Conservation (phyloP, 2,888 invertebrate species). For the Clusia tigrina region DNA sequence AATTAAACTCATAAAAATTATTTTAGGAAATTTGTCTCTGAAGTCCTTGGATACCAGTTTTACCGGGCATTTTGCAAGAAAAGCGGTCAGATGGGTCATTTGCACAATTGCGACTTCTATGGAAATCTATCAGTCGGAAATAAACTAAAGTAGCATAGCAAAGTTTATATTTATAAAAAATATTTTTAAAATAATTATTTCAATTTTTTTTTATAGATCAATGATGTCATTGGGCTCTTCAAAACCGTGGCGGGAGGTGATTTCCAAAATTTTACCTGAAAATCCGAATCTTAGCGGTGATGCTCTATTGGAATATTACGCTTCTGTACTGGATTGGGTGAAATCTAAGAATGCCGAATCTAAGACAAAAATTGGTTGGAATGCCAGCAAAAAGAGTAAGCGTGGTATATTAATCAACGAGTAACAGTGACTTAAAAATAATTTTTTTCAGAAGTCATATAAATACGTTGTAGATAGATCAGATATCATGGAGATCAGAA, state of each 20-base stretch:
- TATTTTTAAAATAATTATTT: constrained; percentile 36
- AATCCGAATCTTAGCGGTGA: constrained; percentile 75
- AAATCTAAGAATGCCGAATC: constrained; percentile 46
- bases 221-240: constrained; percentile 72
- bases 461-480: no score
- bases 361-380: constrained; percentile 56
- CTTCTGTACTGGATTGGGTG: constrained; percentile 66
- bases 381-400: constrained; percentile 54
- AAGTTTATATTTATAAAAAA: neutral
- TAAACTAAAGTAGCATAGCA: constrained; percentile 64
- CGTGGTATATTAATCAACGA: no score
- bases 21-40: constrained; percentile 77
- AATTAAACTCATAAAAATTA: neutral
- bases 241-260: constrained; percentile 79
- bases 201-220: constrained; percentile 53
- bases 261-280: constrained; percentile 76
- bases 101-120: constrained; percentile 87
- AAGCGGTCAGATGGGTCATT: constrained; percentile 75
- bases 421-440: no score
- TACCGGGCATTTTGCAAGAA: constrained; percentile 77
- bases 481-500: no score
- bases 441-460: no score
- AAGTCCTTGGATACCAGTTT: constrained; percentile 83
- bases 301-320: constrained; percentile 81
- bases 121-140: constrained; percentile 79